Conservation (phyloP, 2,113 vertebrate genomes). For the Anarrhichthys ocellatus region DNA sequence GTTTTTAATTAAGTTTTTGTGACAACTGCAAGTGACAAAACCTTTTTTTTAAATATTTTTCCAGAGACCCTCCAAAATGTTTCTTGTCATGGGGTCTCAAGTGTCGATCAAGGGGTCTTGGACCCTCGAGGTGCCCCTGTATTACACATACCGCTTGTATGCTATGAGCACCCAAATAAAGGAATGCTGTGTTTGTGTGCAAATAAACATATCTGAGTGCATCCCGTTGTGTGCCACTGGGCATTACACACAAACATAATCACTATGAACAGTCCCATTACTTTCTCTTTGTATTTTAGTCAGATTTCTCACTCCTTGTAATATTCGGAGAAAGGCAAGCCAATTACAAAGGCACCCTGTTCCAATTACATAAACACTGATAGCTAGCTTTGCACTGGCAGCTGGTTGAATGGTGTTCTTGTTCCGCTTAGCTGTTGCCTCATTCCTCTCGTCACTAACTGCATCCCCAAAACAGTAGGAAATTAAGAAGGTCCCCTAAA, state of each 20-base stretch:
- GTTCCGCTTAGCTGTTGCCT: slow-evolving; percentile 43
- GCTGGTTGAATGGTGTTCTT: slow-evolving; percentile 51
- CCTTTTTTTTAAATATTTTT: neutral
- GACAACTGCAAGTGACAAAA: neutral
- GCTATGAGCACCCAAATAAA: neutral
- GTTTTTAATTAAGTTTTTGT: no score
- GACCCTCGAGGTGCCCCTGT: neutral
- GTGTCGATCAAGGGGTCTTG: neutral
- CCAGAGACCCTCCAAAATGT: no score
- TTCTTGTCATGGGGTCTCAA: neutral
- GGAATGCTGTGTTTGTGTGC: neutral
- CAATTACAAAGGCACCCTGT: slow-evolving; percentile 60
- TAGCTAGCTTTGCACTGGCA: slow-evolving; percentile 59
- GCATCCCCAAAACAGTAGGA: slow-evolving; percentile 44
- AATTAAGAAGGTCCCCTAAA: slow-evolving; percentile 59
- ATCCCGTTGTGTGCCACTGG: slow-evolving; percentile 3
- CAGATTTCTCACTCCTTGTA: slow-evolving; percentile 33
- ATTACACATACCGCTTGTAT: neutral
- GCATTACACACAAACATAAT: slow-evolving; percentile 35
- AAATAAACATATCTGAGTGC: slow-evolving; percentile 13
- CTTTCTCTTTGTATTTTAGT: slow-evolving; percentile 38
- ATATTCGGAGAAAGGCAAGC: slow-evolving; percentile 38
- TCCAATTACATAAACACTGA: slow-evolving; percentile 64
- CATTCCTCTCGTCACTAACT: slow-evolving; percentile 44
- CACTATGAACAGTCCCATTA: slow-evolving; percentile 46